A percentile compares a stretch with the other conserved stretches of the same genome.
Evolutionary conservation across 2,797 vertebrate genomes (phyloP).

Genomic region (Pristis pectinata): DNA sequence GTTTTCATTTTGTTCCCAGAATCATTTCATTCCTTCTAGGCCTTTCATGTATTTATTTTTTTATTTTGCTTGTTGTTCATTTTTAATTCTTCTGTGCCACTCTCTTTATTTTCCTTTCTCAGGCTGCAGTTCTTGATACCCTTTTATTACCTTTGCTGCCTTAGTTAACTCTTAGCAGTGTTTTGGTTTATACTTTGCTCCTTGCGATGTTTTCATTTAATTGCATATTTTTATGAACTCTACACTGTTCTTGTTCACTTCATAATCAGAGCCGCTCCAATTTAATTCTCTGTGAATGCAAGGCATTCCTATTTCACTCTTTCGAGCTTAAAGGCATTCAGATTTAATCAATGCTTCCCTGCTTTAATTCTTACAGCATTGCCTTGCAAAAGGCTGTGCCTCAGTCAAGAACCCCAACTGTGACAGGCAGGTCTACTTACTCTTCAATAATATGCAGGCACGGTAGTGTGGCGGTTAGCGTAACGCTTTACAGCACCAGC

Average conservation of each 20-base stretch:
- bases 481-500: no score
- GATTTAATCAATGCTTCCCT: not conserved
- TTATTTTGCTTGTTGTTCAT: not conserved
- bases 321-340: not conserved
- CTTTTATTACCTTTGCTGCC: not conserved
- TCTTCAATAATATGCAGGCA: not conserved
- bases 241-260: not conserved
- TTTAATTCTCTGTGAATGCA: not conserved
- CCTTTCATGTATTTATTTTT: not conserved
- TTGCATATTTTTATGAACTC: not conserved
- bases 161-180: not conserved
- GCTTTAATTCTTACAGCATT: not conserved
- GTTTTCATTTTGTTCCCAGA: not conserved
- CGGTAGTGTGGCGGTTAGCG: no score
- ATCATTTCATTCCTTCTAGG: not conserved
- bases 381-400: not conserved
- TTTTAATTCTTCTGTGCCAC: not conserved
- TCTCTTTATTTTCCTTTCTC: not conserved
- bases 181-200: not conserved
- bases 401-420: not conserved
- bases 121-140: not conserved
- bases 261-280: not conserved
- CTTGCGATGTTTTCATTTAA: not conserved
- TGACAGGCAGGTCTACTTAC: not conserved
- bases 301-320: not conserved